Evolutionary conservation across 2,797 vertebrate genomes (phyloP).

Genomic region (Cossypha dichroa): DNA sequence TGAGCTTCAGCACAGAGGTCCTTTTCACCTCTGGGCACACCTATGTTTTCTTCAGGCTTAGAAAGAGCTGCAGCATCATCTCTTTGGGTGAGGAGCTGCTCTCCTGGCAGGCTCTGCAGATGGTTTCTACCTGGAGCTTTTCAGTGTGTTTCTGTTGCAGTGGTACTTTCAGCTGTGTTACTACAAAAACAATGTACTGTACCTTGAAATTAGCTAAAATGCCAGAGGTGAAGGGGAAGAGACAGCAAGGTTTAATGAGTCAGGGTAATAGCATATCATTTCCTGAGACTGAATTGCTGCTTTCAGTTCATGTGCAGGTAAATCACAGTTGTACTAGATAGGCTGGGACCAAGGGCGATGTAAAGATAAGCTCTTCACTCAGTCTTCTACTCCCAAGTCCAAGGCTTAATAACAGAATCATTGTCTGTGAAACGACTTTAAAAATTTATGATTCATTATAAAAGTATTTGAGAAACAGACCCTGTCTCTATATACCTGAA

Average conservation of each 20-base stretch:
- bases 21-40: neutral
- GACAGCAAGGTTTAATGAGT: neutral
- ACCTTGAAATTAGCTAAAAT: neutral
- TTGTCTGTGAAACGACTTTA: neutral
- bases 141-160: neutral
- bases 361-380: constrained; percentile 33
- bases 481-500: neutral
- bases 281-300: constrained; percentile 21
- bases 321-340: neutral
- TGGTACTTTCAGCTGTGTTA: neutral
- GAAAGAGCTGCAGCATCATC: neutral
- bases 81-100: neutral
- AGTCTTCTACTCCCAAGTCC: neutral
- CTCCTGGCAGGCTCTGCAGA: neutral
- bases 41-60: neutral
- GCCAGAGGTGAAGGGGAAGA: neutral
- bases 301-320: constrained; percentile 9
- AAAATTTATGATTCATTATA: neutral
- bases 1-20: neutral
- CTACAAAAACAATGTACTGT: neutral
- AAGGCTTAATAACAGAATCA: neutral
- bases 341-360: neutral
- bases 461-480: neutral
- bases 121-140: neutral
- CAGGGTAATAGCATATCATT: neutral